Evolutionary conservation across 2,113 vertebrate genomes (phyloP), one percentile per base, ranked within the genome.

Genomic region (Cichladusa arquata): DNA sequence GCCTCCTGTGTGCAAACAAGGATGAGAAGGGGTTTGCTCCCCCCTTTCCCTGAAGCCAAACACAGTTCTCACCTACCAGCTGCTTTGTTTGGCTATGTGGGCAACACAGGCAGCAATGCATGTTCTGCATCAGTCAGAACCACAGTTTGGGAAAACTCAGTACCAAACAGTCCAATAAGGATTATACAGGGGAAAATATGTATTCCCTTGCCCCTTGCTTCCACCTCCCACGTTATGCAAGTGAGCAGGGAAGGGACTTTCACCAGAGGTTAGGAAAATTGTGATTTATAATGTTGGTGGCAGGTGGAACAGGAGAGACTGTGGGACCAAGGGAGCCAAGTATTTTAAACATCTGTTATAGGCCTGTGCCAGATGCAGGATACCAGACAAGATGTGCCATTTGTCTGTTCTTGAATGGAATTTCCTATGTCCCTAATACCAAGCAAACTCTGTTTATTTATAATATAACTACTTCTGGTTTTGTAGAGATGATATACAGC

Each of bases 371-470:
- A 86, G 90, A 91, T 80, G 90, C 65, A 95, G 91, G 89, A 95
- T 86, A 97, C 89, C 79, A 93, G 96, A 95, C 53, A 95, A 94
- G 94, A 96, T 77, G 95, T 95, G 92, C 95, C 96, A 96, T 87
- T 92, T 97, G 88, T 95, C 83, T 94, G 91, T 95, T 97, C 91
- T 88, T 94, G 91, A 96, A 81, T 97, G 96, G 94, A 96, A 95
- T 97, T 97, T 97, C 93, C 92, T 97, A 95, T 95, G 89, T 93
- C 94, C 90, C 70, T 91, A 94, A 96, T 91, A 96, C 93, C 51
- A 85, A 85, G 80, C 87, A 96, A 96, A 90, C 85, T 96, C 84
- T 97, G 85, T 95, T 94, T 97, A 93, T 94, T 97, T 93, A 76
- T 90, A 92, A 94, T 80, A 86, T 38, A 88, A 83, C 91, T 81